phyloP scores from a whole-genome alignment of 2,888 invertebrate genomes.

The Caenorhabditis auriculariae region DNA sequence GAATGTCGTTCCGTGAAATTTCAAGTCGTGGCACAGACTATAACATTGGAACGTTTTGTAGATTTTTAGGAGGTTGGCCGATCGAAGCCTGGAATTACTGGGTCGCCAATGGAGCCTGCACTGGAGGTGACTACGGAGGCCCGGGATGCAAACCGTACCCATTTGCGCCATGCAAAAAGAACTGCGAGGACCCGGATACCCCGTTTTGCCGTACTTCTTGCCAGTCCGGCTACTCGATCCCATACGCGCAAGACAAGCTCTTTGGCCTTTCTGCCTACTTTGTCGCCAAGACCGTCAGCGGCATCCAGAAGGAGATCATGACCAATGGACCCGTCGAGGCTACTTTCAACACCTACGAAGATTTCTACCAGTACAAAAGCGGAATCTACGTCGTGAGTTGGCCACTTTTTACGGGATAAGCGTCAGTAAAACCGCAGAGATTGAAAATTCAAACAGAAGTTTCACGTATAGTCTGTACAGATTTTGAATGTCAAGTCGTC shows the following conservation, averaged over 20 bases:
- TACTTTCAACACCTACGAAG: slow-evolving; percentile 83
- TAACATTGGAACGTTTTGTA: no score
- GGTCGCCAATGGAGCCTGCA: slow-evolving; percentile 1
- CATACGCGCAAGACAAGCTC: slow-evolving; percentile 77
- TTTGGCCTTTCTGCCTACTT: slow-evolving; percentile 67
- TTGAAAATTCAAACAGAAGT: no score
- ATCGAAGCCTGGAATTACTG: slow-evolving; percentile 8
- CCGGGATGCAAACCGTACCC: slow-evolving; percentile 12
- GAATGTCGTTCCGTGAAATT: no score
- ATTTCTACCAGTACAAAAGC: slow-evolving; percentile 80
- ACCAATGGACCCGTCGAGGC: slow-evolving; percentile 81
- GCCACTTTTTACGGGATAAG: background rate
- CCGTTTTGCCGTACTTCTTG: slow-evolving; percentile 78
- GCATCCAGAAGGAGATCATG: slow-evolving; percentile 80
- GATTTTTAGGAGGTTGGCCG: slow-evolving; percentile 71
- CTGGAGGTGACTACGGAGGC: slow-evolving; percentile 2
- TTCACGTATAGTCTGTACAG: no score
- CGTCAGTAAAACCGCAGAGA: no score
- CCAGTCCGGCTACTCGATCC: slow-evolving; percentile 71
- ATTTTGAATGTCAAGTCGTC: no score
- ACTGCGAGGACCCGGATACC: slow-evolving; percentile 69
- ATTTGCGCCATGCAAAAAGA: slow-evolving; percentile 10
- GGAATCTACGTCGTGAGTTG: slow-evolving; percentile 66
- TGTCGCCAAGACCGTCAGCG: slow-evolving; percentile 70
- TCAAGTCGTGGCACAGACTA: no score